Evolutionary conservation across 2,113 vertebrate species (phyloP).

Genomic region (Sphyrna mokarran): DNA sequence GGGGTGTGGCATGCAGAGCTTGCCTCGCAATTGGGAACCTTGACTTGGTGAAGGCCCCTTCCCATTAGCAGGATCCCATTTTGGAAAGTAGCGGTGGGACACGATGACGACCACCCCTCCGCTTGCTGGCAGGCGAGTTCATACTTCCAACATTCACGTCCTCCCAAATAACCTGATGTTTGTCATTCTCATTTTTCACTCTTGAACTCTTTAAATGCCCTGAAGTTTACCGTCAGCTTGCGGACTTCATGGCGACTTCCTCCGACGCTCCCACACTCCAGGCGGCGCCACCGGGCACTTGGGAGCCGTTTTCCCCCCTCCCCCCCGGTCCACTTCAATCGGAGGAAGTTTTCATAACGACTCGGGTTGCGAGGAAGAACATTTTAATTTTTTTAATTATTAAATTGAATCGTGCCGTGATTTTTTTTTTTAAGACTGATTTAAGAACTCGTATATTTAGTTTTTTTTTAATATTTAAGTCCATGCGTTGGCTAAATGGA

Average conservation of each 20-base stretch:
- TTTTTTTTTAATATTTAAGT: too few species aligned
- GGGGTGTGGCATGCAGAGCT: not conserved
- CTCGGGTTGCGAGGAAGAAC: not conserved
- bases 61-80: not conserved
- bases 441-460: not conserved
- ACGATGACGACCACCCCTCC: not conserved
- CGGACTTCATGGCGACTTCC: not conserved
- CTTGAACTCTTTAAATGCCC: not conserved
- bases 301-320: too few species aligned
- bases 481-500: too few species aligned
- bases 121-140: not conserved
- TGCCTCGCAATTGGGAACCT: not conserved
- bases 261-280: not conserved
- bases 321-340: not conserved
- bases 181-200: not conserved
- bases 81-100: not conserved
- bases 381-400: not conserved
- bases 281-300: not conserved
- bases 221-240: not conserved
- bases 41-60: not conserved
- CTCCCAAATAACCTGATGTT: not conserved
- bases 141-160: not conserved
- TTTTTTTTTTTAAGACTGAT: not conserved
- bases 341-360: not conserved
- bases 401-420: not conserved